Base-by-base conservation (phyloP, 2,113 vertebrate genomes). In the Tapirus terrestris region DNA sequence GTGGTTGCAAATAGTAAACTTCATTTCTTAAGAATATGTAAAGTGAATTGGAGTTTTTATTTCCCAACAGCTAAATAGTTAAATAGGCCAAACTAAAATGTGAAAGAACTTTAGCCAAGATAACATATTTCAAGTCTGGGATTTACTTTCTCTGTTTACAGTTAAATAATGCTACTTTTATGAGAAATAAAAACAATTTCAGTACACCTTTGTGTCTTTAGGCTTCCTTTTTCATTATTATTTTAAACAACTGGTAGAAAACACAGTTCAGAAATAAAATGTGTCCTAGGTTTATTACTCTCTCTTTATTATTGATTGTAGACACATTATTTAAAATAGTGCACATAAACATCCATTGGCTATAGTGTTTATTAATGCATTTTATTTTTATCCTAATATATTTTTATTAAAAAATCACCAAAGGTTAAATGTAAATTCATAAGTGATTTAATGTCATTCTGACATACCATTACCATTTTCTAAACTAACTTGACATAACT, bases 1-100 rank as follows among this genome's bases (percentile, higher is more conserved):
- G 2, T 63, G 56, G 33, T 58, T 87, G 75, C 10, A 96, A 80
- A 25, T 65, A 79, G 10, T 75, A 82, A 48, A 96, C 77, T 77
- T 91, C 84, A 75, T 96, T 98, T 94, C 25, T 72, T 88, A 90
- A 92, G 65, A 51, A 36, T 6, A 60, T 75, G 92, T 87, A 93
- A 84, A 94, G 65, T 48, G 31, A 88, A 72, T 58, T 83, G 31
- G 25, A 61, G 3, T 25, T 96, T 97, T 91, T 95, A 90, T 97
- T 88, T 97, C 21, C 6, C 43, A 43, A 48, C 0, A 89, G 36
- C 36, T 68, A 86, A 92, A 72, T 43, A 82, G 70, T 67, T 91
- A 81, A 58, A 67, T 61, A 6, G 25, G 17, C 6, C 6, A 84
- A 95, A n/a, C 16, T 88, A 70, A 92, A 92, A 88, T 86, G 39